phyloP scores from a whole-genome alignment of 1,140 invertebrate genomes.

The Zaprionus nigranus region DNA sequence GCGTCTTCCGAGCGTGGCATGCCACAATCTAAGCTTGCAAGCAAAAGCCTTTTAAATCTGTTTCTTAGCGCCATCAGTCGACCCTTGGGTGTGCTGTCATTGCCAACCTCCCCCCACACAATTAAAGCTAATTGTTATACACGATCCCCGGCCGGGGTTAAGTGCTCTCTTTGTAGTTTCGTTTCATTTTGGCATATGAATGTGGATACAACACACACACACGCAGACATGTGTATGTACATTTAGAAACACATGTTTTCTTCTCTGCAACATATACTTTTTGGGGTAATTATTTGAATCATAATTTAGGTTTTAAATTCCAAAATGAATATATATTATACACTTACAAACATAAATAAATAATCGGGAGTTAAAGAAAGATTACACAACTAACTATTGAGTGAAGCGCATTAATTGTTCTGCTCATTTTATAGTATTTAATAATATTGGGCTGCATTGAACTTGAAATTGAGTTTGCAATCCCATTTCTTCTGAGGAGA shows the following conservation, averaged over 20 bases:
- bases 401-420: too few species aligned
- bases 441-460: too few species aligned
- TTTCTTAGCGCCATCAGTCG: constrained; percentile 30
- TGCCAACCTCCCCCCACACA: constrained; percentile 24
- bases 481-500: too few species aligned
- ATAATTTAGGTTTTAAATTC: constrained; percentile 1
- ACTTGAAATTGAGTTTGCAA: too few species aligned
- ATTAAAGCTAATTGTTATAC: constrained; percentile 61
- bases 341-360: not conserved
- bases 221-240: not conserved
- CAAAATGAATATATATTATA: not conserved
- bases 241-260: constrained; percentile 14
- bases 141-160: constrained; percentile 46
- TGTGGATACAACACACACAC: not conserved
- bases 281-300: not conserved
- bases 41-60: constrained; percentile 31
- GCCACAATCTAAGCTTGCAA: constrained; percentile 27
- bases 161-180: constrained; percentile 53
- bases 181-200: constrained; percentile 10
- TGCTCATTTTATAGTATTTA: too few species aligned
- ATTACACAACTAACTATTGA: too few species aligned
- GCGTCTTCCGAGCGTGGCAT: constrained; percentile 10
- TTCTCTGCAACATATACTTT: constrained; percentile 8
- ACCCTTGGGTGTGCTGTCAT: constrained; percentile 21
- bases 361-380: not conserved